Conservation (phyloP, 2,113 vertebrate species). For the Chinchilla lanigera region DNA sequence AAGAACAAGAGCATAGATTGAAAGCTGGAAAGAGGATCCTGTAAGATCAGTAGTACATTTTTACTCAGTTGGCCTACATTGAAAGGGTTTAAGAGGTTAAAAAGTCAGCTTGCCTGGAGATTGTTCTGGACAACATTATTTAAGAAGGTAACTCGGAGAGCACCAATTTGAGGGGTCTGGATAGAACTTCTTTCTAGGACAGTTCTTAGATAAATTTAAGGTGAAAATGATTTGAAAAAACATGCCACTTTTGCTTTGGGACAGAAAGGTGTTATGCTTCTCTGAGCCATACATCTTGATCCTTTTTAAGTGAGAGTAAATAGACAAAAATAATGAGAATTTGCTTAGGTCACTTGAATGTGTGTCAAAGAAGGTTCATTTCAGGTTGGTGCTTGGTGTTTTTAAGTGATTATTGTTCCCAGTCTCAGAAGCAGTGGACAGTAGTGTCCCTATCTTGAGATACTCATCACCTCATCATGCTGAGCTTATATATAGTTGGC, state of each 20-base stretch:
- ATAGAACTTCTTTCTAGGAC: background rate
- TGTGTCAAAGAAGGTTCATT: conserved; percentile 1
- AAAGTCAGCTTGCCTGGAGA: background rate
- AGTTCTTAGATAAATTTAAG: conserved; percentile 26
- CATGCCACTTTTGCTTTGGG: background rate
- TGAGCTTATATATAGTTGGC: background rate
- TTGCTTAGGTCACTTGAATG: background rate
- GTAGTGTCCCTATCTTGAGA: background rate
- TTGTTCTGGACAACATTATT: background rate
- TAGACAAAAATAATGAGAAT: background rate
- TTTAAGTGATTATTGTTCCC: background rate
- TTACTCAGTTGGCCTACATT: background rate
- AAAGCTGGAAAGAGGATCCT: background rate
- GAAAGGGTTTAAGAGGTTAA: background rate
- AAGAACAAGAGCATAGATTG: background rate
- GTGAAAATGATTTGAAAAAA: background rate
- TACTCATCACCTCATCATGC: background rate
- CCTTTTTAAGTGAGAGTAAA: background rate
- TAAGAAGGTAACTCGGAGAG: background rate
- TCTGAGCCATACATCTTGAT: background rate
- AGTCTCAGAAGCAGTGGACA: background rate
- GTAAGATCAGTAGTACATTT: background rate
- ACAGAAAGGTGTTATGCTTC: background rate
- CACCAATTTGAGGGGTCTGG: background rate
- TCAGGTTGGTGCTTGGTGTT: conserved; percentile 7